phyloP scores from a whole-genome alignment of 1,140 invertebrate species.

The Drosophila tropicalis region DNA sequence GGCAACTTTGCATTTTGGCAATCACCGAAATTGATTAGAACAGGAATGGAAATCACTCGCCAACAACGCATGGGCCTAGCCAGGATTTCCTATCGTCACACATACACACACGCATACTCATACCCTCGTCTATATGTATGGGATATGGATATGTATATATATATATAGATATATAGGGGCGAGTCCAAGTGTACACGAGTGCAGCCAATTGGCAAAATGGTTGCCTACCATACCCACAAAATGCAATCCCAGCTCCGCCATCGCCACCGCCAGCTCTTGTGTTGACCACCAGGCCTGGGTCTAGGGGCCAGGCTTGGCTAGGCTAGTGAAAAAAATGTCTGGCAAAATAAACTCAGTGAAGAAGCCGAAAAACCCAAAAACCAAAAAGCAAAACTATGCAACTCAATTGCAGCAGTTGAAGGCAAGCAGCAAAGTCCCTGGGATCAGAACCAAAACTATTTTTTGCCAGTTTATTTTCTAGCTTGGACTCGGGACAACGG shows the following conservation, averaged over 20 bases:
- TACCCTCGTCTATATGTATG: neutral
- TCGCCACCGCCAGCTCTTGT: neutral
- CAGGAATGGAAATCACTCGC: constrained; percentile 53
- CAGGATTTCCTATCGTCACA: constrained; percentile 50
- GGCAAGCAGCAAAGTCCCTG: constrained; percentile 6
- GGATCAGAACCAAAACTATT: constrained; percentile 49
- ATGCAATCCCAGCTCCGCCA: constrained; percentile 10
- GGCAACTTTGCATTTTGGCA: constrained; percentile 58
- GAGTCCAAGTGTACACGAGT: constrained; percentile 43
- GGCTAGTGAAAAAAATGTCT: constrained; percentile 10
- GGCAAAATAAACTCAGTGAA: constrained; percentile 56
- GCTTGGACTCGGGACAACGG: constrained; percentile 21
- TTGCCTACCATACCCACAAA: constrained; percentile 15
- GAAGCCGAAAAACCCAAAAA: constrained; percentile 43
- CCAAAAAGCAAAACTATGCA: constrained; percentile 65
- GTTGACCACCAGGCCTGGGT: too few relatives aligned
- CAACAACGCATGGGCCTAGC: constrained; percentile 37
- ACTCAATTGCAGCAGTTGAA: constrained; percentile 39
- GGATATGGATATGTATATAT: neutral
- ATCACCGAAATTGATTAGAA: constrained; percentile 75
- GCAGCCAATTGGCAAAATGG: constrained; percentile 74
- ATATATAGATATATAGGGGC: constrained; percentile 7
- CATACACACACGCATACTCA: constrained; percentile 6
- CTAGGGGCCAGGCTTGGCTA: neutral
- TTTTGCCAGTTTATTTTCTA: constrained; percentile 65